Conservation (phyloP, 2,797 vertebrate species). For the Notolepis coatsorum region DNA sequence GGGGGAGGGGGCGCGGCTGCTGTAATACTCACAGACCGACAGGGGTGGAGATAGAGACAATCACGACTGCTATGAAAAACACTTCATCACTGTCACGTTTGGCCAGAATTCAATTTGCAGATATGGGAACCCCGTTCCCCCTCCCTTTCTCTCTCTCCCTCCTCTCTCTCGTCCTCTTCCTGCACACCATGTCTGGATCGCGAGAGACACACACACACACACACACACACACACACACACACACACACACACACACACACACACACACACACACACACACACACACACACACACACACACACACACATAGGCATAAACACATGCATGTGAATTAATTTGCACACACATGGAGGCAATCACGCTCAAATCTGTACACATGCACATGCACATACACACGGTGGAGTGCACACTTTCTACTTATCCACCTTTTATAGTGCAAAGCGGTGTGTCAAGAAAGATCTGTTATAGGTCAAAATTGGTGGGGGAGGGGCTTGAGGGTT, state of each 20-base stretch:
- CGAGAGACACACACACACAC: conserved; percentile 17
- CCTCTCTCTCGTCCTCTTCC: too few species aligned
- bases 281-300: background rate
- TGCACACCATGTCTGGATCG: conserved; percentile 43
- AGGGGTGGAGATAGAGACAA: conserved; percentile 88
- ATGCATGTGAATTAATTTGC: too few species aligned
- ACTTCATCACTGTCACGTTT: conserved; percentile 90
- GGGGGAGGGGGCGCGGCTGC: conserved; percentile 70
- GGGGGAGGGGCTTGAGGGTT: background rate
- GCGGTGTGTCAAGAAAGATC: conserved; percentile 76
- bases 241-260: conserved; percentile 16
- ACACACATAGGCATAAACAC: background rate
- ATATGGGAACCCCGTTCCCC: conserved; percentile 56
- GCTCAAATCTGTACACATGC: background rate
- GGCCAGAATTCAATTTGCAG: conserved; percentile 90
- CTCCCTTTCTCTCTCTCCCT: too few species aligned
- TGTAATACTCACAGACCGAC: conserved; percentile 80
- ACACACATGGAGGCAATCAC: background rate
- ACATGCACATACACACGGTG: background rate
- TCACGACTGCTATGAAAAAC: conserved; percentile 90
- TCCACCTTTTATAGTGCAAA: conserved; percentile 82
- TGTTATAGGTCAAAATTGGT: conserved; percentile 55
- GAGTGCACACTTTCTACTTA: conserved; percentile 83
- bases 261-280: background rate
- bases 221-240: background rate